Evolutionary conservation across 2,888 invertebrate genomes (phyloP).

Genomic region (Andrena haemorrhoa): DNA sequence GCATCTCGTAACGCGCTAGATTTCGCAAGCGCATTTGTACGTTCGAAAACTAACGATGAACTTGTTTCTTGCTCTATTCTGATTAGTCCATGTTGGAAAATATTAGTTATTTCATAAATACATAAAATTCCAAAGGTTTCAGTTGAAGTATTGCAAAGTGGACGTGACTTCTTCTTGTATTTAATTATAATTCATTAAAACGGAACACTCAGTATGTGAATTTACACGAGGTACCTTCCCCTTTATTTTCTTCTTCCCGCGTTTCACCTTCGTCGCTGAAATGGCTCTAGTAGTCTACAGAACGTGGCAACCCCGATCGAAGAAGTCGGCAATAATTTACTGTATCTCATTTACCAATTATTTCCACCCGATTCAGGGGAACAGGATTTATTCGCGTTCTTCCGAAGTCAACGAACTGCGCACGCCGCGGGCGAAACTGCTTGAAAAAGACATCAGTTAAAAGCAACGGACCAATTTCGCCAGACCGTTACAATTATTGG

Average conservation of each 20-base stretch:
- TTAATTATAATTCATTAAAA: neutral
- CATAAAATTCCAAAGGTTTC: neutral
- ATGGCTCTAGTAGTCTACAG: slow-evolving; percentile 47
- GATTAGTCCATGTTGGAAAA: no score
- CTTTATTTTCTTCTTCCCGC: neutral
- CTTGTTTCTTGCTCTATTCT: neutral
- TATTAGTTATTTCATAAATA: neutral
- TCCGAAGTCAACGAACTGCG: no score
- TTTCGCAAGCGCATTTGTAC: neutral
- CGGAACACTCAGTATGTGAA: neutral
- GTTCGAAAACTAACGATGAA: neutral
- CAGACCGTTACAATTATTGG: no score
- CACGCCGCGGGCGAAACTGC: no score
- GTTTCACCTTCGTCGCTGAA: slow-evolving; percentile 46
- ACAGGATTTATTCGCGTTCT: no score
- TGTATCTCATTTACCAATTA: neutral
- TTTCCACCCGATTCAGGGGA: neutral
- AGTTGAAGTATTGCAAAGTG: neutral
- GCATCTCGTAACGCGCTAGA: slow-evolving; percentile 24
- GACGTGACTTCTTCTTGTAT: neutral
- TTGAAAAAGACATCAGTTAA: no score
- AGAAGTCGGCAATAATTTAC: neutral
- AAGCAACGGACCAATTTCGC: no score
- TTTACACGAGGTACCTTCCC: neutral
- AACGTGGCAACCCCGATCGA: slow-evolving; percentile 59